Conservation (phyloP, 2,797 vertebrate species). For the Nothura maculosa region DNA sequence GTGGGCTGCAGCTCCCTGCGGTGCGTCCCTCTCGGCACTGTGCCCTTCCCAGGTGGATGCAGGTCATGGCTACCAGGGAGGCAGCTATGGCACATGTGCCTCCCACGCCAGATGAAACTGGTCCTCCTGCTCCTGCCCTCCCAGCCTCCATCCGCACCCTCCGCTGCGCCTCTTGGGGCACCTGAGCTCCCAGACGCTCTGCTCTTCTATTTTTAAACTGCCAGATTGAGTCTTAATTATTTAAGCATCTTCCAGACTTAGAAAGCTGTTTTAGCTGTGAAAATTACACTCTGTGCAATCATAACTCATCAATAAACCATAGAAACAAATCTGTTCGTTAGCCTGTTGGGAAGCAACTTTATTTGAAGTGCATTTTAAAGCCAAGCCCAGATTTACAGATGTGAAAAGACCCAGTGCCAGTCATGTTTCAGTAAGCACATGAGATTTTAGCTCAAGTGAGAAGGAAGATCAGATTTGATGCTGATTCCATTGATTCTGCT, state of each 20-base stretch:
- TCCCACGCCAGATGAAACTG: accelerated
- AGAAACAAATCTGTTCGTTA: conserved; percentile 18
- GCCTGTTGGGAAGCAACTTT: background rate
- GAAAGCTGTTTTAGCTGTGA: conserved; percentile 61
- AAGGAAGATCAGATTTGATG: background rate
- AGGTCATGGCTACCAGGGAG: background rate
- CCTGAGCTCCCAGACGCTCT: background rate
- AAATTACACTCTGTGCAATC: background rate
- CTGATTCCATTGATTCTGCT: background rate
- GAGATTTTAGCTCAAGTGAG: background rate
- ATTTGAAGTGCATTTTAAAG: conserved; percentile 31
- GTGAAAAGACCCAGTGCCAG: background rate
- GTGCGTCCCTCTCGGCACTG: accelerated
- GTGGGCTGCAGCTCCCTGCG: background rate
- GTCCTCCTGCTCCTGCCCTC: background rate
- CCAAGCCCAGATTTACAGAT: background rate
- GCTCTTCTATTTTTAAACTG: conserved; percentile 22
- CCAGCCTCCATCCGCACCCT: background rate
- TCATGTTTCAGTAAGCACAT: background rate
- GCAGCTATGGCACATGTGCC: background rate
- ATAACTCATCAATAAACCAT: conserved; percentile 58
- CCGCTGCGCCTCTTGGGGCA: background rate
- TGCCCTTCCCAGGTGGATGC: background rate
- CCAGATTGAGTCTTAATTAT: conserved; percentile 61
- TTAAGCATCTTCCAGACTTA: conserved; percentile 64